Evolutionary conservation across 2,888 invertebrate species (phyloP).

Genomic region (Chaetogeoica ovagalla): DNA sequence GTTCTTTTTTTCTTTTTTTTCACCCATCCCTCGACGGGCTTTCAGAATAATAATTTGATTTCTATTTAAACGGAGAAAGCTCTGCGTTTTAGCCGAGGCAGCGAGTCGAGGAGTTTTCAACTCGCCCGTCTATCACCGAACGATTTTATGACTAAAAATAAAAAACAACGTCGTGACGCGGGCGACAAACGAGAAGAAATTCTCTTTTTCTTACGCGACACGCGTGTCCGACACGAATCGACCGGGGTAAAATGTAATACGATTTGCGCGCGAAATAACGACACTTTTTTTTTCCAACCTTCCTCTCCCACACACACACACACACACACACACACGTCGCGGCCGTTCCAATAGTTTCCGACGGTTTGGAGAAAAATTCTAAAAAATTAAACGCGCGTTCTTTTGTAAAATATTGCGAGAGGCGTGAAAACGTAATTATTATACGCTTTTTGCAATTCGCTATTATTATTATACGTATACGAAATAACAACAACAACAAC

Average conservation of each 20-base stretch:
- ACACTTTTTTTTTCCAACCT: not conserved
- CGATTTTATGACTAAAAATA: not conserved
- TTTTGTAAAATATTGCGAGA: constrained; percentile 22
- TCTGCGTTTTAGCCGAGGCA: not conserved
- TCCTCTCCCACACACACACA: too few relatives aligned
- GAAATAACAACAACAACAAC: not conserved
- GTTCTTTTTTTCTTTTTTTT: constrained; percentile 15
- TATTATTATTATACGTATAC: not conserved
- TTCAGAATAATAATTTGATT: constrained; percentile 51
- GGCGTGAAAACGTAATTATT: constrained; percentile 28
- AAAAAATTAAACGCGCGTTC: not conserved
- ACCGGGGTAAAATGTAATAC: not conserved
- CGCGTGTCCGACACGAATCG: not conserved
- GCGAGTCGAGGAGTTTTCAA: constrained; percentile 11
- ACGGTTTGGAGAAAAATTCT: not conserved
- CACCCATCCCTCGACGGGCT: constrained; percentile 1
- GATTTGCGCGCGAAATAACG: constrained; percentile 22
- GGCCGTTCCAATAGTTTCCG: not conserved
- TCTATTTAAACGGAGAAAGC: constrained; percentile 36
- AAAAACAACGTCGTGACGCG: too few relatives aligned
- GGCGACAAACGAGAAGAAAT: too few relatives aligned
- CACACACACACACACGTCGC: not conserved
- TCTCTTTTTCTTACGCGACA: not conserved
- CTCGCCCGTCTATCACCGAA: not conserved
- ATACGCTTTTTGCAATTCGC: not conserved